phyloP scores from a whole-genome alignment of 2,113 vertebrate species.

The Sigmodon hispidus region DNA sequence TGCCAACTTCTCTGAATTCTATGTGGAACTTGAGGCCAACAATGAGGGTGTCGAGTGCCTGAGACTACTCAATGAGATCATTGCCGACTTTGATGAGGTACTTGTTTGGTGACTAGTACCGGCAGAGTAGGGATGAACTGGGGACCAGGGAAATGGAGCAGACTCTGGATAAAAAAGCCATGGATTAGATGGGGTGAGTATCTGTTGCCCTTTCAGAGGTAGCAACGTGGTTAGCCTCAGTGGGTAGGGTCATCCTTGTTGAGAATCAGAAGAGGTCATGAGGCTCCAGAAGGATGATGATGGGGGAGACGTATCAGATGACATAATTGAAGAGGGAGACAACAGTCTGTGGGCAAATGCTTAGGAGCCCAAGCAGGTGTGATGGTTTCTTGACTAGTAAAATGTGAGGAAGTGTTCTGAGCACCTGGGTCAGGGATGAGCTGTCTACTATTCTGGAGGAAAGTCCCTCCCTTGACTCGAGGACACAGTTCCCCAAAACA shows the following conservation, averaged over 20 bases:
- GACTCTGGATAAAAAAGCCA: neutral
- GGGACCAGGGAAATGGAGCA: neutral
- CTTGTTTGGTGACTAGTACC: neutral
- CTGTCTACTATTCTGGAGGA: neutral
- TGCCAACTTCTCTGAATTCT: conserved; percentile 98
- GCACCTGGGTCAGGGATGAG: neutral
- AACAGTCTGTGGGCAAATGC: neutral
- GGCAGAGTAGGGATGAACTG: neutral
- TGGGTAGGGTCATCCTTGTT: neutral
- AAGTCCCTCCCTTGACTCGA: neutral
- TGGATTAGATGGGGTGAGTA: neutral
- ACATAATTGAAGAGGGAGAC: neutral
- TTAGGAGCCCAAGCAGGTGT: neutral
- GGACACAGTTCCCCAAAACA: neutral
- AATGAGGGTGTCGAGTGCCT: conserved; percentile 97
- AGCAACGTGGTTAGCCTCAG: neutral
- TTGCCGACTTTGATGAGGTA: conserved; percentile 97
- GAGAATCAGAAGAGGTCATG: neutral
- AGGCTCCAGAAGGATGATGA: neutral
- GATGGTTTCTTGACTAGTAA: neutral
- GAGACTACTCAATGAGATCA: conserved; percentile 97
- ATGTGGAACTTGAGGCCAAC: conserved; percentile 98
- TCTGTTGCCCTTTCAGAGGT: neutral
- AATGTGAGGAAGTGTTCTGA: neutral
- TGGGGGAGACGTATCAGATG: neutral